Evolutionary conservation across 2,113 vertebrate genomes (phyloP).

Genomic region (Tylochromis polylepis): DNA sequence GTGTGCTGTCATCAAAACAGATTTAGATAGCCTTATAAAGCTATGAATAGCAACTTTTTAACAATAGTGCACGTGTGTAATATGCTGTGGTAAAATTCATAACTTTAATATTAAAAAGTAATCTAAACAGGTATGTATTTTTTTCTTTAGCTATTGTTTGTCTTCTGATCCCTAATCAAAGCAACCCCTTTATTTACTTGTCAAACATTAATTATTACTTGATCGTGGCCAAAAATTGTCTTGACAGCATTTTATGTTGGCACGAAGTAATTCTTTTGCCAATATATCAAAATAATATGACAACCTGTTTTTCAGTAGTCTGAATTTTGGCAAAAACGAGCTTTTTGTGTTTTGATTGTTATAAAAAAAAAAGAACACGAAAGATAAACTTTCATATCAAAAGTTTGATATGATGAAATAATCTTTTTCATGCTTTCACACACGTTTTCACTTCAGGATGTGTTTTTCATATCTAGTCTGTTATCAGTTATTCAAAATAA

Average conservation of each 20-base stretch:
- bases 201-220: neutral
- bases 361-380: too few relatives aligned
- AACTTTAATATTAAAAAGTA: neutral
- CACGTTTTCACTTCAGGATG: accelerated
- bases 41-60: neutral
- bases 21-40: neutral
- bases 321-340: neutral
- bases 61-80: neutral
- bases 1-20: neutral
- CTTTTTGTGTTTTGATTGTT: neutral
- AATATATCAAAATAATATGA: neutral
- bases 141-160: neutral
- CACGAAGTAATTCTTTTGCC: neutral
- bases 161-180: neutral
- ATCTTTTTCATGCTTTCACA: neutral
- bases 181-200: neutral
- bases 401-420: too few relatives aligned
- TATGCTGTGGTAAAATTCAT: neutral
- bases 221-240: accelerated
- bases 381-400: too few relatives aligned
- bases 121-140: neutral
- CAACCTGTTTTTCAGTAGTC: neutral
- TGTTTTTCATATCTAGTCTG: neutral
- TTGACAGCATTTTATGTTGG: neutral
- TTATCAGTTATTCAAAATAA: neutral